Percentiles rank a stretch among this genome's conserved stretches.
Conservation (phyloP, 30 jellyfish, hydroid and myxozoan genomes). For the Catostylus mosaicus region DNA sequence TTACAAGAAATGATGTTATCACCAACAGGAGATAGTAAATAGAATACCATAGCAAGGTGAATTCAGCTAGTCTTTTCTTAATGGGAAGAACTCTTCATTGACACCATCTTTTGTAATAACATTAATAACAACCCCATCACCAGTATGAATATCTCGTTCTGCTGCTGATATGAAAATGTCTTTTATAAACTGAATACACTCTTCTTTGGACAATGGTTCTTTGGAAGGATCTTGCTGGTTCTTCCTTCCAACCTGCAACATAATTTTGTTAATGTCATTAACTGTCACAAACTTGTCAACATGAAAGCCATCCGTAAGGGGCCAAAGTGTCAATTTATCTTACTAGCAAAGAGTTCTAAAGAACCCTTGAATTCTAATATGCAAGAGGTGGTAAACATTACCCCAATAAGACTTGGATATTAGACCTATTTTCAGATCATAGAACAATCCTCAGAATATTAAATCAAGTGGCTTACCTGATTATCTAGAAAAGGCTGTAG, state of each 20-base stretch:
- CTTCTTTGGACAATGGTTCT: slow-evolving; percentile 71
- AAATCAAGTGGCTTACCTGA: slow-evolving; percentile 61
- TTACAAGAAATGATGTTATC: no score
- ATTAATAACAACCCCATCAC: slow-evolving; percentile 89
- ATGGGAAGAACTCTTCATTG: slow-evolving; percentile 80
- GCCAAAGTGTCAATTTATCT: no score
- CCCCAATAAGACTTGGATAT: no score
- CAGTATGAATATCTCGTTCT: slow-evolving; percentile 98
- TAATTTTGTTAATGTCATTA: no score
- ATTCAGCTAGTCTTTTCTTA: slow-evolving; percentile 75
- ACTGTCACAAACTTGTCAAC: no score
- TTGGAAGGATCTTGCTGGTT: slow-evolving; percentile 71
- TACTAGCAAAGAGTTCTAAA: no score
- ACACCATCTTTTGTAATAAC: slow-evolving; percentile 88
- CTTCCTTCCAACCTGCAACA: slow-evolving; percentile 83
- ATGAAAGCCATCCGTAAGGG: no score
- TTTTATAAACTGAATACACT: slow-evolving; percentile 85
- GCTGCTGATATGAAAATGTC: slow-evolving; percentile 97
- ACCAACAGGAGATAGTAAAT: no score
- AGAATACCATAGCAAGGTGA: neutral
- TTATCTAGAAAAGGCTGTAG: slow-evolving; percentile 96
- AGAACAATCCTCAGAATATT: no score
- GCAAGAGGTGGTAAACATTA: no score
- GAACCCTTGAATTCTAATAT: no score
- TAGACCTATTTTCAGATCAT: no score